A percentile compares a stretch with the other conserved stretches of the same genome.
Evolutionary conservation across 2,113 vertebrate species (phyloP).

Genomic region (Megaceryle torquata): DNA sequence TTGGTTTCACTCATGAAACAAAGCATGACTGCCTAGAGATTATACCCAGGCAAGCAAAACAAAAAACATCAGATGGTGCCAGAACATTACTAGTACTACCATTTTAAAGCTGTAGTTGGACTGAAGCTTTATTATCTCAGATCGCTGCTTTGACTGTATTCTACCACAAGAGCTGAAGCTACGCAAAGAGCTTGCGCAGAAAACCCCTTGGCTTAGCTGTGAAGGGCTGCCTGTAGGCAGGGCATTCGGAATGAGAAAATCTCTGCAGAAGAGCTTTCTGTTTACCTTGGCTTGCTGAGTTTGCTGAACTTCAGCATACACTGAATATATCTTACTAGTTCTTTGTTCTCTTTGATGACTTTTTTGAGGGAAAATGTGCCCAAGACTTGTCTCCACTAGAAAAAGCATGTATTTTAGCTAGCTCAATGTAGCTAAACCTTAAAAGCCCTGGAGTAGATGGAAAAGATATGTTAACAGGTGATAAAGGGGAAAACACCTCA

Average conservation of each 20-base stretch:
- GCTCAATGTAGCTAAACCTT: neutral
- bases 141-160: neutral
- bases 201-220: neutral
- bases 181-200: neutral
- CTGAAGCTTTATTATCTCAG: neutral
- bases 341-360: neutral
- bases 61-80: constrained; percentile 57
- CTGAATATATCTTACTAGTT: neutral
- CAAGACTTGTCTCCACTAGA: neutral
- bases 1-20: constrained; percentile 45
- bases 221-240: neutral
- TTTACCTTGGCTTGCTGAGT: constrained; percentile 15
- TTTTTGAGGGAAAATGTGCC: neutral
- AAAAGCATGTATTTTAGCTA: neutral
- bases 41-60: constrained; percentile 46
- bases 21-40: neutral
- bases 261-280: neutral
- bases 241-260: neutral
- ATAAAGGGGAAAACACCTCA: neutral
- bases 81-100: constrained; percentile 44
- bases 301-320: neutral
- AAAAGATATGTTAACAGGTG: neutral
- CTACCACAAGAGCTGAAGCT: neutral
- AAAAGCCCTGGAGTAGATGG: neutral
- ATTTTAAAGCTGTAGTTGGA: constrained; percentile 36